A percentile compares a stretch with the other conserved stretches of the same genome.
phyloP scores from a whole-genome alignment of 2,888 invertebrate genomes.

The Orchesellides sinensis region DNA sequence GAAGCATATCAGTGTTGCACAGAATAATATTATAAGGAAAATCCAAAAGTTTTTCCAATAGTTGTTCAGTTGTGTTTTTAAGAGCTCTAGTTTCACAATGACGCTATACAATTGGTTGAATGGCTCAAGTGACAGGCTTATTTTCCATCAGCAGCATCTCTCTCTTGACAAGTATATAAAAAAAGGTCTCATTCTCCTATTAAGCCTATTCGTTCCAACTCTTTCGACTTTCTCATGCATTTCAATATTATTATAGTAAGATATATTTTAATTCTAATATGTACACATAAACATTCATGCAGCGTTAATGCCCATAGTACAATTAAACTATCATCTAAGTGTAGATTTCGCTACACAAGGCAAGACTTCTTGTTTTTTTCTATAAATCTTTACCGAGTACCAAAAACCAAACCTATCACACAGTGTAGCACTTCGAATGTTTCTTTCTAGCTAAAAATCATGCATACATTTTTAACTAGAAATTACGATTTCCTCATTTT shows the following conservation, averaged over 20 bases:
- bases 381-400: neutral
- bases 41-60: neutral
- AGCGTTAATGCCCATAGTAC: no score
- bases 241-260: no score
- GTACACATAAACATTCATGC: neutral
- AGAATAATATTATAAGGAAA: neutral
- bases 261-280: no score
- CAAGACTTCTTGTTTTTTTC: neutral
- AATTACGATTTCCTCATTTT: neutral
- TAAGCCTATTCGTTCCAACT: no score
- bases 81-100: no score
- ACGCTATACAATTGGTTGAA: no score
- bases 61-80: no score
- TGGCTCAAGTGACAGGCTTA: slow-evolving; percentile 39
- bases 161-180: slow-evolving; percentile 21
- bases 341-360: neutral
- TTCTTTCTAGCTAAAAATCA: neutral
- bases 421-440: neutral
- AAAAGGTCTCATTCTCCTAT: slow-evolving; percentile 42
- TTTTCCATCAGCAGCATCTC: slow-evolving; percentile 29
- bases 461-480: neutral
- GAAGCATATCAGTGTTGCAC: neutral
- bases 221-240: no score
- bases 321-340: neutral
- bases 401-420: slow-evolving; percentile 17